Percentiles rank a stretch among this genome's conserved stretches.
These are phyloP conservation scores for Paramormyrops kingsleyae DNA, from an alignment of 2,113 vertebrate genomes.

Conservation along the genomic window DNA sequence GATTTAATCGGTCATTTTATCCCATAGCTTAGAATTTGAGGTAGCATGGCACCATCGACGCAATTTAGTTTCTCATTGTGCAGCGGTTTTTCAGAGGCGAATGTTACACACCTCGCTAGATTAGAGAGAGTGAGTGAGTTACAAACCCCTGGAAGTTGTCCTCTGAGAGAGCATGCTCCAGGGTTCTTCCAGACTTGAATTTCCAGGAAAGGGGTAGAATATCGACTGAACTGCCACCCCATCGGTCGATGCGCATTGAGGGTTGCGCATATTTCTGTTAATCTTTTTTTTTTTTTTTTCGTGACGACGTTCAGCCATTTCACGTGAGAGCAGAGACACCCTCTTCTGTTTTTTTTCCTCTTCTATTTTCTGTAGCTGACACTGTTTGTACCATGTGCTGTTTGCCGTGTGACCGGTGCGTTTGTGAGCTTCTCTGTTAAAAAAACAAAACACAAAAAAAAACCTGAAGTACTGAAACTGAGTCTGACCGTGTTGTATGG, in stretches of 20 bases:
- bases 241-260: constrained; percentile 34
- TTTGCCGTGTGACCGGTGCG: constrained; percentile 15
- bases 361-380: not conserved
- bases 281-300: constrained; percentile 23
- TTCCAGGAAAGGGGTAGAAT: constrained; percentile 68
- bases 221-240: constrained; percentile 58
- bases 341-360: not conserved
- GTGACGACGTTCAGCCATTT: constrained; percentile 32
- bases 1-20: constrained; percentile 66
- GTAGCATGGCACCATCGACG: constrained; percentile 94
- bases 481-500: constrained; percentile 1
- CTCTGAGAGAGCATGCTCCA: constrained; percentile 58
- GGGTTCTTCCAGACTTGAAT: constrained; percentile 76
- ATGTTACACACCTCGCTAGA: constrained; percentile 87
- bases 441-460: not conserved
- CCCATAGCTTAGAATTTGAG: constrained; percentile 96
- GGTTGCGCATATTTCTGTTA: not conserved
- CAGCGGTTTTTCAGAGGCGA: constrained; percentile 81
- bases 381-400: constrained; percentile 17
- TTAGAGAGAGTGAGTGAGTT: constrained; percentile 49
- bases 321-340: constrained; percentile 19
- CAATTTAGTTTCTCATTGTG: constrained; percentile 69
- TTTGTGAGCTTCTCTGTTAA: constrained; percentile 12
- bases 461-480: not conserved
- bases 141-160: constrained; percentile 87